Evolutionary conservation across 2,797 vertebrate genomes (phyloP).

Genomic region (Pseudochirops cupreus): DNA sequence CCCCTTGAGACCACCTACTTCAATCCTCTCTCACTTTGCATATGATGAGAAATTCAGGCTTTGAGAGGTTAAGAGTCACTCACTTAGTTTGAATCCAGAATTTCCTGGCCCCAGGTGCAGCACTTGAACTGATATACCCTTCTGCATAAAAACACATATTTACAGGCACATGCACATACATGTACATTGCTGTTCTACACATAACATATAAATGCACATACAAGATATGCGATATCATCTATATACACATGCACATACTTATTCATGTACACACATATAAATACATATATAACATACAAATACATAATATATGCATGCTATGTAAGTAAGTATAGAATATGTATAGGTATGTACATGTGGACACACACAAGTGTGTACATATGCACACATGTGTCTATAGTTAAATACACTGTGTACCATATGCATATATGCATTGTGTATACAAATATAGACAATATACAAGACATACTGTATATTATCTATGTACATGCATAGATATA

Average conservation of each 20-base stretch:
- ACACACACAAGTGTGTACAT: background rate
- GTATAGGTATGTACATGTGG: background rate
- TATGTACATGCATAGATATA: background rate
- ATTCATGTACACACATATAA: background rate
- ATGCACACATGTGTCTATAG: background rate
- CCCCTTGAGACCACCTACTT: background rate
- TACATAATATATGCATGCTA: background rate
- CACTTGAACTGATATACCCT: background rate
- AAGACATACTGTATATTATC: background rate
- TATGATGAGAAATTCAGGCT: background rate
- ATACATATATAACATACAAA: background rate
- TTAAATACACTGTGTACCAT: background rate
- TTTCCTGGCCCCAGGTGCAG: background rate
- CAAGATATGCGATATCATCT: background rate
- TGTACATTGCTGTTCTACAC: background rate
- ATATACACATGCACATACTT: background rate
- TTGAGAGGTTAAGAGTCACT: background rate
- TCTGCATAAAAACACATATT: background rate
- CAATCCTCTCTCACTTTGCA: background rate
- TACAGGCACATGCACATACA: background rate
- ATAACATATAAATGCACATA: fast-evolving
- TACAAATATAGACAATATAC: background rate
- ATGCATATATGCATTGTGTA: background rate
- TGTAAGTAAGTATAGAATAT: too few species aligned
- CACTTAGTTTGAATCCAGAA: background rate